Evolutionary conservation across 2,888 invertebrate genomes (phyloP), one percentile per base, ranked within the genome.

Genomic region (Meganola albula): DNA sequence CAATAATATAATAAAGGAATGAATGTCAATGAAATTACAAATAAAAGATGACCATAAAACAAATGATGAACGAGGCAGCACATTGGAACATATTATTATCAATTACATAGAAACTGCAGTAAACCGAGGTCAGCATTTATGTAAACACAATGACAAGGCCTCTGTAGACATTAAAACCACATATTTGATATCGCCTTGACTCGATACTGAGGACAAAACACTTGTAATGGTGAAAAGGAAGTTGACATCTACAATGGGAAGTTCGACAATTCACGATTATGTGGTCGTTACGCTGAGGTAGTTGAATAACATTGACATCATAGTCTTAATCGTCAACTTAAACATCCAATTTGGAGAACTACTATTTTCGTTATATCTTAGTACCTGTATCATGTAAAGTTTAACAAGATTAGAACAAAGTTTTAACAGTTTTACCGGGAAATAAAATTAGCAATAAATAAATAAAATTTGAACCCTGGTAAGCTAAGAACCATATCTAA

Each of bases 101-200:
- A 58, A 61, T 63, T 61, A 62, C 50, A 55, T 52, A 63, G 57
- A 61, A 62, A 63, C 58, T 55, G 55, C 56, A 50, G 44, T 46
- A 50, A 49, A 31, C 34, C 54, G 65, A 77, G 72, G 78, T 50
- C 63, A 47, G 40, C 58, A 57, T 63, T 75, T 74, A 77, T 74
- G 73, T 77, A 74, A 77, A 74, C 70, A 62, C 46, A 58, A 51
- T 67, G 57, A 73, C 79, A 78, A 79, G 77, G 78, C 58, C 72
- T 61, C 47, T 44, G 65, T 66, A 61, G 55, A 56, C 64, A 68
- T 73, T 74, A 61, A 60, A 56, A 62, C 56, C 63, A 64, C 63
- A 64, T 51, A 56, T 62, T 66, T 61, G 60, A 54, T 65, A 58
- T 74, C 53, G 61, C 83, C 83, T 83, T 83, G 82, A 79, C 76